These are phyloP conservation scores for Aramus guarauna DNA, from an alignment of 2,113 vertebrate species.

Conservation along the genomic window DNA sequence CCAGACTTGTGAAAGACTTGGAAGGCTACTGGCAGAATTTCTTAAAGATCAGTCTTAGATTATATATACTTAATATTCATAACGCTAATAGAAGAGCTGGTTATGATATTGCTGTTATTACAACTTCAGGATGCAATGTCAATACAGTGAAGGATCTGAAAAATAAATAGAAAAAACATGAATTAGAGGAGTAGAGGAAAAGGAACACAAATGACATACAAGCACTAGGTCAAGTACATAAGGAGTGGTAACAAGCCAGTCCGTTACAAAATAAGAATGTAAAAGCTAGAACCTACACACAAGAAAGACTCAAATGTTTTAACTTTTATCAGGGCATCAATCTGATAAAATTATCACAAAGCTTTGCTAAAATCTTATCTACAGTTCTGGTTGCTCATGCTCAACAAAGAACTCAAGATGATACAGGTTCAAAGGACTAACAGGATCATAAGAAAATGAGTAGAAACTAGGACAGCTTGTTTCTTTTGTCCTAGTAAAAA, in stretches of 20 bases:
- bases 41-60: not conserved
- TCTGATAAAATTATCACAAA: not conserved
- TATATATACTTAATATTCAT: not conserved
- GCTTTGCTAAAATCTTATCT: not conserved
- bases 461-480: not conserved
- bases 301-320: not conserved
- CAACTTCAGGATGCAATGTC: not conserved
- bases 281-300: not conserved
- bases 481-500: not conserved
- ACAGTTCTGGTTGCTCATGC: not conserved
- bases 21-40: not conserved
- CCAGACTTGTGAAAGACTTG: not conserved
- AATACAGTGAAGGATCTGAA: not conserved
- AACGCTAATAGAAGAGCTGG: not conserved
- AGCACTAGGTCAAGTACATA: not conserved
- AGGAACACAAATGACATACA: not conserved
- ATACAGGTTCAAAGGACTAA: not conserved
- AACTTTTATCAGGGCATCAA: not conserved
- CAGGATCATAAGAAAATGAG: not conserved
- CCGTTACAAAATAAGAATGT: not conserved
- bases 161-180: not conserved
- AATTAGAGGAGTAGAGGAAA: not conserved
- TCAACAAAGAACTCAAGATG: not conserved
- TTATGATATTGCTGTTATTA: not conserved
- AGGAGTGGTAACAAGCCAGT: not conserved